phyloP scores from a whole-genome alignment of 2,797 vertebrate genomes.

The Coregonus ussuriensis region DNA sequence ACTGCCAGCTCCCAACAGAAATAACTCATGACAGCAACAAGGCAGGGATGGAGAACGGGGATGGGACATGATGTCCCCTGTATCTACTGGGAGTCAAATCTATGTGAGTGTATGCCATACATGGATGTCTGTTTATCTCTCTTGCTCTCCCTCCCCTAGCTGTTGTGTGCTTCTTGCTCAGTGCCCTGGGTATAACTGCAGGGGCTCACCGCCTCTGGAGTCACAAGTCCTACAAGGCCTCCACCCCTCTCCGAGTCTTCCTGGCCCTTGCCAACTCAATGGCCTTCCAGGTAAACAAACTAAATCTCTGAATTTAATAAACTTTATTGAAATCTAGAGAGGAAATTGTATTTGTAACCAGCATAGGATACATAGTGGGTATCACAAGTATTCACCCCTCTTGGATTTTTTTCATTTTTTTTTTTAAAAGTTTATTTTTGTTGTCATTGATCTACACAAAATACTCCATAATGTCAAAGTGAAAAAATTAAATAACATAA shows the following conservation, averaged over 20 bases:
- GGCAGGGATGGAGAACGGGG: slow-evolving; percentile 17
- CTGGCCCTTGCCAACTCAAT: slow-evolving; percentile 86
- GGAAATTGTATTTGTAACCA: not conserved
- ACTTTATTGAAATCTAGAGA: too few relatives aligned
- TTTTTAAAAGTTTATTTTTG: too few relatives aligned
- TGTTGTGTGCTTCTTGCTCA: slow-evolving; percentile 75
- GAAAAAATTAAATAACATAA: too few relatives aligned
- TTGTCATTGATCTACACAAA: too few relatives aligned
- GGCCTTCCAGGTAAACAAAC: slow-evolving; percentile 88
- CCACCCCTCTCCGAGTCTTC: slow-evolving; percentile 83
- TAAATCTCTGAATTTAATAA: too few relatives aligned
- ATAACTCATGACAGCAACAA: slow-evolving; percentile 33
- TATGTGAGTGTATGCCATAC: slow-evolving; percentile 26
- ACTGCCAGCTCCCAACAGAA: slow-evolving; percentile 38
- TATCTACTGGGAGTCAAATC: not conserved
- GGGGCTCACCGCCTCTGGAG: slow-evolving; percentile 95
- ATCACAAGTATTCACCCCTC: too few relatives aligned
- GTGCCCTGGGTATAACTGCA: slow-evolving; percentile 88
- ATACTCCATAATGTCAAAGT: too few relatives aligned
- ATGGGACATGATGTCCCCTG: slow-evolving; percentile 4
- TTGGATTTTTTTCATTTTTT: too few relatives aligned
- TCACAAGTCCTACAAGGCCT: slow-evolving; percentile 90
- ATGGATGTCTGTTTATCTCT: not conserved
- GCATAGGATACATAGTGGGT: too few relatives aligned
- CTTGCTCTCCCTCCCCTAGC: slow-evolving; percentile 60